phyloP scores from a whole-genome alignment of 2,888 invertebrate species.

The Chrysina gloriosa region DNA sequence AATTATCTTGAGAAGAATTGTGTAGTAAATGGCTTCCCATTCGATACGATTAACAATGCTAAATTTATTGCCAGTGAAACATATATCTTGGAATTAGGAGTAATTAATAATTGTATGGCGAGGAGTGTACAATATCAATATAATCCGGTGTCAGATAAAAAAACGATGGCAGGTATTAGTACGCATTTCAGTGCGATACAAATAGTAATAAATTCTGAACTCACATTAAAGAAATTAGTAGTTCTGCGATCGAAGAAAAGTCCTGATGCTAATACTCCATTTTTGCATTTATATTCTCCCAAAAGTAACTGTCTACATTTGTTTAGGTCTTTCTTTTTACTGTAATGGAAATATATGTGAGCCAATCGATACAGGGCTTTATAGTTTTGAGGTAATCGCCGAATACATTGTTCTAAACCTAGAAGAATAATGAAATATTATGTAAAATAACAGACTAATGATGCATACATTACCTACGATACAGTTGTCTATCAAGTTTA shows the following conservation, averaged over 20 bases:
- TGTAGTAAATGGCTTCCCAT: too few species aligned
- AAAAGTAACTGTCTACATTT: conserved; percentile 79
- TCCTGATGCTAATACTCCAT: conserved; percentile 78
- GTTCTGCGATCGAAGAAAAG: conserved; percentile 87
- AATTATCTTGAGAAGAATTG: too few species aligned
- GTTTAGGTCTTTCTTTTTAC: conserved; percentile 74
- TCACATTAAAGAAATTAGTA: conserved; percentile 89
- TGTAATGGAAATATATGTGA: conserved; percentile 81
- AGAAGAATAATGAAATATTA: conserved; percentile 62
- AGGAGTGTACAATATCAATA: too few species aligned
- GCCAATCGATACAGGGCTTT: conserved; percentile 91
- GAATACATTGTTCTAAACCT: conserved; percentile 86
- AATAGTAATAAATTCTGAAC: too few species aligned
- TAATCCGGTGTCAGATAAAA: too few species aligned
- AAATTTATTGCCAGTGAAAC: too few species aligned
- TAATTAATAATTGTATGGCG: conserved; percentile 14
- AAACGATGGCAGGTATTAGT: too few species aligned
- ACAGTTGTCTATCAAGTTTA: conserved; percentile 60
- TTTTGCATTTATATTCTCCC: conserved; percentile 75
- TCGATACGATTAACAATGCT: background rate
- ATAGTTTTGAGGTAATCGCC: conserved; percentile 90
- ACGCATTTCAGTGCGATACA: too few species aligned
- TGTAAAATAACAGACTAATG: background rate
- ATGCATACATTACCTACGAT: conserved; percentile 52
- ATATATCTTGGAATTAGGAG: background rate